Evolutionary conservation across 1,140 invertebrate genomes (phyloP), one percentile per base, ranked within the genome.

Genomic region (Drosophila pseudoobscura): DNA sequence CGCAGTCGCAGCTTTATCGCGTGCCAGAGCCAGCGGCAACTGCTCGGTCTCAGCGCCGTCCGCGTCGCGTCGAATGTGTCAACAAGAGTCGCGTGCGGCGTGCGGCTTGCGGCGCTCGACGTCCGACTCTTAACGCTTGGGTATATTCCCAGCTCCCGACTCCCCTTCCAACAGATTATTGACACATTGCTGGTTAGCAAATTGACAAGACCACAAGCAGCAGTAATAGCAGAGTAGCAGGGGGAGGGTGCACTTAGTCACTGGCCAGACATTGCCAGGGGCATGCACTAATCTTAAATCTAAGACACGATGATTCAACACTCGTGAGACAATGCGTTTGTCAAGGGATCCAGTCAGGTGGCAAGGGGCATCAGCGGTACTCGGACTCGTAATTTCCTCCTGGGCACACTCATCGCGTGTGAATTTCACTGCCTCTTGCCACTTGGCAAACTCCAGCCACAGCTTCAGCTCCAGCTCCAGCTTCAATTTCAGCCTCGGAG

Each of bases 1-100:
- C 41, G 39, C n/a, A 35, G 29, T 44, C 31, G 35, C 20, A 20
- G 39, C 50, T 79, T 83, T 85, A 85, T 80, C 80, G 80, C 82
- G 80, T 85, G 80, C 76, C 76, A 58, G 46, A 61, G 70, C 43
- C 57, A 45, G 39, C 63, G 29, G 41, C 20, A 20, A 20, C 20
- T 20, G 20, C 69, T 35, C 47, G 47, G 15, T 5, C 47, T 41
- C 56, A 11, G 39, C 39, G 44, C 63, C 20, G 46, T 15, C 57
- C 2, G 47, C 52, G n/a, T 22, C 35, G 50, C 51, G 44, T 26
- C 50, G 49, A 65, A 51, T 73, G 64, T 84, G 73, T 77, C 77
- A 85, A 84, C 80, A 80, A 52, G 68, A 63, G 82, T 85, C 80
- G 82, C 80, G 80, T 87, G 82, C 82, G 78, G 62, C 70, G 60